Conservation (phyloP, 2,113 vertebrate genomes). For the Cyprinodon variegatus region DNA sequence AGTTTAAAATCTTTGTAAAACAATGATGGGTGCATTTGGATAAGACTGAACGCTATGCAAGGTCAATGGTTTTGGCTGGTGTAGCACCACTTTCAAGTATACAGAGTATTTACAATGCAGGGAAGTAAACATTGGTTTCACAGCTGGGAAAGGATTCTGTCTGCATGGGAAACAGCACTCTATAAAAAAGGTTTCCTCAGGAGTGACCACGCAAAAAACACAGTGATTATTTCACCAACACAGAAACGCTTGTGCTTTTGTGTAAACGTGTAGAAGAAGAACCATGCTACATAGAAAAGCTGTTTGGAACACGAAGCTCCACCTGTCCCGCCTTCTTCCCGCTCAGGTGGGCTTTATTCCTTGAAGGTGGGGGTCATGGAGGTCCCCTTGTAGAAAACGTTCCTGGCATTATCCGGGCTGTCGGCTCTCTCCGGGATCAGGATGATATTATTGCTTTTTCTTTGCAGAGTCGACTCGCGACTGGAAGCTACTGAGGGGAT, state of each 20-base stretch:
- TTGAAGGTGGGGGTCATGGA: constrained; percentile 90
- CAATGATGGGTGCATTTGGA: constrained; percentile 52
- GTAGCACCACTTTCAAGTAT: constrained; percentile 73
- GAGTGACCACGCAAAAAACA: constrained; percentile 64
- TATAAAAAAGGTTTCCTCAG: constrained; percentile 48
- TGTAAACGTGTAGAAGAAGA: constrained; percentile 72
- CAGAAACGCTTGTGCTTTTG: constrained; percentile 75
- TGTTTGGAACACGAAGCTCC: constrained; percentile 54
- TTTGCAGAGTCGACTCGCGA: constrained; percentile 90
- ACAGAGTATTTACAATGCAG: constrained; percentile 66
- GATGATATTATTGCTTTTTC: constrained; percentile 93
- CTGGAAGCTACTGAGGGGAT: constrained; percentile 87
- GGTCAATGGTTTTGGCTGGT: constrained; percentile 44
- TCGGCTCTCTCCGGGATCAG: constrained; percentile 93
- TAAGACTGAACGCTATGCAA: constrained; percentile 41
- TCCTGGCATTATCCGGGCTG: constrained; percentile 93
- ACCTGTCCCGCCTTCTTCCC: constrained; percentile 5
- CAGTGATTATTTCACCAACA: constrained; percentile 70
- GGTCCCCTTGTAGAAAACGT: constrained; percentile 98
- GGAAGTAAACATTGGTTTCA: constrained; percentile 57
- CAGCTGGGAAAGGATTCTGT: constrained; percentile 48
- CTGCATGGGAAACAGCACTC: constrained; percentile 16
- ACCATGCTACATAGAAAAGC: constrained; percentile 74
- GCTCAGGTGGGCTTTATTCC: constrained; percentile 76
- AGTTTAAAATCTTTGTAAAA: constrained; percentile 57